phyloP scores from a whole-genome alignment of 1,140 invertebrate species.

The Lepidurus apus region DNA sequence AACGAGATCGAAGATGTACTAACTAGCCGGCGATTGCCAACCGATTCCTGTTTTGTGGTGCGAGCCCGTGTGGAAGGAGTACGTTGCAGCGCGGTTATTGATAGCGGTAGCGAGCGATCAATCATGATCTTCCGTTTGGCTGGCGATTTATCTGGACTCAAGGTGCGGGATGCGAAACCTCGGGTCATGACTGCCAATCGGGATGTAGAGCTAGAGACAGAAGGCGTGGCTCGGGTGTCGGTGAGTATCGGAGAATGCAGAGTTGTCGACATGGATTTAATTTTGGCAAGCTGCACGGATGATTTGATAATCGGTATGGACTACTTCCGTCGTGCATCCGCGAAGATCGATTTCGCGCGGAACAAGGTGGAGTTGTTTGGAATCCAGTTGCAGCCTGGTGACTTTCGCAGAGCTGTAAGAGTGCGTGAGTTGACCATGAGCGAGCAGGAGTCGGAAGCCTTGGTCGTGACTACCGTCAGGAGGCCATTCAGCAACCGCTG shows the following conservation, averaged over 20 bases:
- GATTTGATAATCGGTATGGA: neutral
- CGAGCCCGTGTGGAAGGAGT: neutral
- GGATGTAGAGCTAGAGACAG: neutral
- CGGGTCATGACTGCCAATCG: neutral
- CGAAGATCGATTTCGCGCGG: neutral
- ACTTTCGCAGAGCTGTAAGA: neutral
- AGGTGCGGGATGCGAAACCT: neutral
- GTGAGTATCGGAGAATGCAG: neutral
- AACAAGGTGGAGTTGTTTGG: neutral
- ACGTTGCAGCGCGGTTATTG: neutral
- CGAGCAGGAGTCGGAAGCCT: neutral
- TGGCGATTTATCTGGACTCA: neutral
- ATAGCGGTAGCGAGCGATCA: neutral
- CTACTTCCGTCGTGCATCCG: neutral
- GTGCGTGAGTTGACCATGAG: neutral
- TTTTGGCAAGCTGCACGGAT: neutral
- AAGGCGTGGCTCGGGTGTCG: neutral
- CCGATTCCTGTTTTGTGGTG: neutral
- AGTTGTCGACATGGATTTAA: neutral
- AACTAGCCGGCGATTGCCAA: neutral
- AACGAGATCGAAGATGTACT: neutral
- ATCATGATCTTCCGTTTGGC: neutral
- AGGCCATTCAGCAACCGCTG: neutral
- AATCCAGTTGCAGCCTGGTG: neutral
- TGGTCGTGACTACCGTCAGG: neutral